These are phyloP conservation scores for Choloepus didactylus DNA, from an alignment of 2,797 vertebrate species.

Conservation along the genomic window DNA sequence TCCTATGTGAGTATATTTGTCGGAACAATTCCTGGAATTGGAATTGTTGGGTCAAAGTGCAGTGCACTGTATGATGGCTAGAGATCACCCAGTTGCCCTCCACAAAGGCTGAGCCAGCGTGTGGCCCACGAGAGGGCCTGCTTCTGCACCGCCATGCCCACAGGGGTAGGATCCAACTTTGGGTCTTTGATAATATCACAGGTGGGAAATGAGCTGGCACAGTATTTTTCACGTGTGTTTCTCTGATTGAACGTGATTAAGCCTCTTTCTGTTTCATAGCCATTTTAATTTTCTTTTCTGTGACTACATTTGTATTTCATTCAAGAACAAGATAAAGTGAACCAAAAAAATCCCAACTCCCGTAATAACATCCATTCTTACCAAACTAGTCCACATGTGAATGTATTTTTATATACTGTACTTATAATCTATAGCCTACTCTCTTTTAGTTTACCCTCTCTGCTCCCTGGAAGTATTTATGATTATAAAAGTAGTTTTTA, in stretches of 20 bases:
- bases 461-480: neutral
- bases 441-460: neutral
- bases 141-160: fast-evolving
- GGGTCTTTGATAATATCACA: neutral
- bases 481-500: neutral
- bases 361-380: neutral
- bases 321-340: neutral
- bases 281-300: slow-evolving; percentile 51
- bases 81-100: fast-evolving
- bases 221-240: neutral
- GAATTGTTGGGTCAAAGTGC: neutral
- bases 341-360: neutral
- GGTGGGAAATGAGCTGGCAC: neutral
- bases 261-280: slow-evolving; percentile 40
- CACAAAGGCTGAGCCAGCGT: fast-evolving
- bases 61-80: neutral
- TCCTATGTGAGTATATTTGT: neutral
- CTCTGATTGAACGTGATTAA: neutral
- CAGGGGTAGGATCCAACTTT: fast-evolving
- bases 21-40: neutral
- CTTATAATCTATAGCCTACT: neutral
- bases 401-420: neutral
- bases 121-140: fast-evolving
- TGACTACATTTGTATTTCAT: slow-evolving; percentile 57
- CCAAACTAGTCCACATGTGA: neutral